Evolutionary conservation across 2,888 invertebrate genomes (phyloP), one percentile per base, ranked within the genome.

Genomic region (Drosophila meridiana): DNA sequence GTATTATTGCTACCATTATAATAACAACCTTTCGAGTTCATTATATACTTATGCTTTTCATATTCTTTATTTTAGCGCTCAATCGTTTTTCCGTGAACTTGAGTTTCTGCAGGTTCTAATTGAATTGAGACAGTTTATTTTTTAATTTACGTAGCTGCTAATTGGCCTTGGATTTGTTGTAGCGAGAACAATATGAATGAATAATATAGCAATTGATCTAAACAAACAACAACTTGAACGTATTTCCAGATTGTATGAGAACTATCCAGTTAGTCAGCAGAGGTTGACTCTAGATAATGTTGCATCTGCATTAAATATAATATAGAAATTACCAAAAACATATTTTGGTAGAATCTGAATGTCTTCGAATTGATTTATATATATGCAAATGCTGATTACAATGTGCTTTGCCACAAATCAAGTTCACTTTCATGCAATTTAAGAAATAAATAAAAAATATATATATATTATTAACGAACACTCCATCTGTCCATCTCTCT

Each of bases 111-210:
- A 40, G 42, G 38, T 26, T 67, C 79, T 67, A 66, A 78, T 65
- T 78, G 56, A 67, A 36, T 66, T 59, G 13, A 64, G 30, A 60
- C 75, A 71, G 66, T 53, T 61, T 68, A 42, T 52, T 52, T 55
- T 30, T 40, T 20, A 11, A 50, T 42, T 61, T 69, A 34, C 26
- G 38, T 56, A 66, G 53, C 43, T 75, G 82, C 67, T 85, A 85
- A 83, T 83, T 83, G 65, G 53, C 78, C 70, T 73, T 78, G 70
- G 65, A 64, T 63, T 74, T 53, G 30, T 20, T 42, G 26, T n/a
- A 30, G 13, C 6, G 52, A 6, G 34, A 52, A 50, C 50, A n/a
- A 50, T 32, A 32, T 50, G 30, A 50, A 50, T 50, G 50, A 50
- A 13, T 32, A 50, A 48, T 14, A 14, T 6, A 48, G 6, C 14